Evolutionary conservation across 2,797 vertebrate genomes (phyloP), one percentile per base, ranked within the genome.

Genomic region (Nannoperca obscura): DNA sequence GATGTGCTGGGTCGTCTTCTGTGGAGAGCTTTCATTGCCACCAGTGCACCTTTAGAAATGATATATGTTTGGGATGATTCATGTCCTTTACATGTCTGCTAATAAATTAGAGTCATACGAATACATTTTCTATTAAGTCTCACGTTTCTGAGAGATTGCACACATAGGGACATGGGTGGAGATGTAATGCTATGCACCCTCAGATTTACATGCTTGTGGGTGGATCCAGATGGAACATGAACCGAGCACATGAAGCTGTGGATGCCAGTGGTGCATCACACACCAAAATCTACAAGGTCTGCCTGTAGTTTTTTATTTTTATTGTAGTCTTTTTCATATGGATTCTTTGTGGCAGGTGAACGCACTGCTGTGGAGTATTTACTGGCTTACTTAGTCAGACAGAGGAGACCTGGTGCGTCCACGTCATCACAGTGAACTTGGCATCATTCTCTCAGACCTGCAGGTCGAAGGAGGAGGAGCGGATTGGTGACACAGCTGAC

Each of bases 211-310:
- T 61, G 38, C 59, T 24, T 20, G n/a, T 42, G 22, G 13, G 20
- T 22, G 38, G n/a, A 14, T 44, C 20, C 12, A 61, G 59, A 10
- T 61, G n/a, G 59, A 61, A 62, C 59, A 62, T 62, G n/a, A 44
- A 44, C 53, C 24, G 53, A 27, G 53, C 53, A 1, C 13, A 17
- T 55, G 53, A 55, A 17, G 22, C 22, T 27, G 22, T 27, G 8
- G 22, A 9, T 30, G 15, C 17, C 13, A 44, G n/a, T 40, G 40
- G 7, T 8, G 24, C 38, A 44, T 44, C 40, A 4, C 22, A 44
- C 12, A 44, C 22, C 1, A 42, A 14, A 3, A 27, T 44, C 2
- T 62, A 44, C 22, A 4, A 59, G 36, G 32, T 59, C 30, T 4
- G 14, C 4, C 8, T 34, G 27, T 49, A 20, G 3, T n/a, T 7